Conservation (phyloP, 2,888 invertebrate genomes). For the Poecilobothrus nobilitatus region DNA sequence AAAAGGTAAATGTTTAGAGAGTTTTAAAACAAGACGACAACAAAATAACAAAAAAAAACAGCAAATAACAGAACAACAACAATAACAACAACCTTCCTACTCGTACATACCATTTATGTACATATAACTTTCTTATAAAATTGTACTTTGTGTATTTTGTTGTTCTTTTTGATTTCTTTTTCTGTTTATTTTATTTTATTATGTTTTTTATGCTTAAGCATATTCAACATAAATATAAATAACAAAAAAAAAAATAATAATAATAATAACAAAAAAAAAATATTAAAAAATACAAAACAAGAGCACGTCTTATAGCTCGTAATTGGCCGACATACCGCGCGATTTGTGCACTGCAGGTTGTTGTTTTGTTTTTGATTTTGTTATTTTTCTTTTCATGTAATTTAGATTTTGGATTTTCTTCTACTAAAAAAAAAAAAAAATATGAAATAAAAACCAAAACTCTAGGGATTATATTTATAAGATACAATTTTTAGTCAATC, state of each 20-base stretch:
- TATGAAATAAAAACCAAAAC: no score
- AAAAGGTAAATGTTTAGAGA: not conserved
- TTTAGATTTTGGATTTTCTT: no score
- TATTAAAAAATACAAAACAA: not conserved
- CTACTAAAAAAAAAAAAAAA: not conserved
- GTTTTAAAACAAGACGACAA: not conserved
- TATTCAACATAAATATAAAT: slow-evolving; percentile 1
- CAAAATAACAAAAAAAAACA: not conserved
- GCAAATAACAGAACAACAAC: not conserved
- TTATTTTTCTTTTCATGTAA: not conserved
- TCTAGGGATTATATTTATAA: no score
- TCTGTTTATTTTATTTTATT: not conserved
- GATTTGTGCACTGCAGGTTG: slow-evolving; percentile 3
- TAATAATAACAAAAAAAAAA: no score
- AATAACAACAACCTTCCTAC: not conserved
- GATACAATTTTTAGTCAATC: no score
- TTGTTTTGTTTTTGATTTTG: not conserved
- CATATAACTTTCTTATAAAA: not conserved
- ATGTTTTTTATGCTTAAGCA: not conserved
- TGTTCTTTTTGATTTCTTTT: not conserved
- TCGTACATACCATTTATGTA: not conserved
- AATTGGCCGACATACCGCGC: slow-evolving; percentile 6
- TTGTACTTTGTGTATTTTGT: not conserved
- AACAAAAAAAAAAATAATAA: not conserved
- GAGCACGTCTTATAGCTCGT: slow-evolving; percentile 6